These are phyloP conservation scores for Elgaria multicarinata DNA, from an alignment of 2,113 vertebrate species.

Conservation along the genomic window DNA sequence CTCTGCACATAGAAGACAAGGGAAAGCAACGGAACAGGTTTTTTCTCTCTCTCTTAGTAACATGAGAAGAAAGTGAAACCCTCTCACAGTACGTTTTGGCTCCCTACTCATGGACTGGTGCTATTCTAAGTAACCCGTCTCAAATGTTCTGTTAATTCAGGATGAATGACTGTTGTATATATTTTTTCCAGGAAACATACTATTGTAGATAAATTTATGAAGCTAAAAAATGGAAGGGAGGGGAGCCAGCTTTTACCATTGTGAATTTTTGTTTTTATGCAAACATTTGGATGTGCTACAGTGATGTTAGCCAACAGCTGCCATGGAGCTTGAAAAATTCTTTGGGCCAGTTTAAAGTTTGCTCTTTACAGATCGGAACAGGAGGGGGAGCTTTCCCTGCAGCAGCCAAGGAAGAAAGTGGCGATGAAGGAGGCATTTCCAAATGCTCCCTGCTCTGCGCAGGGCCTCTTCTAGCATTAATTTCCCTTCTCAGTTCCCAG, in stretches of 20 bases:
- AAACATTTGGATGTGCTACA: neutral
- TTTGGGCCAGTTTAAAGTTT: neutral
- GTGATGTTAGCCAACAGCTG: neutral
- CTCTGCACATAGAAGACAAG: neutral
- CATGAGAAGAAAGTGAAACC: neutral
- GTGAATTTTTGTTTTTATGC: neutral
- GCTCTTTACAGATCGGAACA: neutral
- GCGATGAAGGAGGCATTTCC: neutral
- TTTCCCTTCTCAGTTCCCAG: neutral
- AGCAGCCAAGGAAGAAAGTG: neutral
- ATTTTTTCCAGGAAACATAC: neutral
- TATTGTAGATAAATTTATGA: neutral
- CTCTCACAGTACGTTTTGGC: neutral
- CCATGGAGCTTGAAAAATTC: neutral
- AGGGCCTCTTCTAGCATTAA: neutral
- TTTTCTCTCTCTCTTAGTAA: neutral
- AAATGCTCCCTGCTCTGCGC: neutral
- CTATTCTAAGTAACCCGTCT: conserved; percentile 7
- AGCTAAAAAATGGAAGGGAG: neutral
- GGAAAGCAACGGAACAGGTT: neutral
- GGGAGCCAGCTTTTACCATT: neutral
- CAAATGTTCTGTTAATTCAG: conserved; percentile 3
- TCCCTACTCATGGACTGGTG: neutral
- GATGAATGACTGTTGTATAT: neutral
- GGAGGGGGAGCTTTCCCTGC: neutral